A percentile compares a stretch with the other conserved stretches of the same genome.
Conservation (phyloP, 2,888 invertebrate species). For the Quadriops clusia region DNA sequence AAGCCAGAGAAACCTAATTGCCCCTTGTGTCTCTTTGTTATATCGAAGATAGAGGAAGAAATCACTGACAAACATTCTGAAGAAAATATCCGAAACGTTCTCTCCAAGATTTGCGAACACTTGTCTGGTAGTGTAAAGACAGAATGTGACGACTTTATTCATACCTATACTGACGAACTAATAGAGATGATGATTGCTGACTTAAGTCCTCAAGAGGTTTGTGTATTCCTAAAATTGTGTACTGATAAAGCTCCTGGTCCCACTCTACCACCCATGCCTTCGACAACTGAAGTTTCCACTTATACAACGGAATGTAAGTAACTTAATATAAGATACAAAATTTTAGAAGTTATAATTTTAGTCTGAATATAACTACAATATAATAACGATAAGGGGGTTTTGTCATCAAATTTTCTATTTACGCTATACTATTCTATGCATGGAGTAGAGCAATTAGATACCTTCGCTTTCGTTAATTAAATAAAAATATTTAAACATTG, state of each 20-base stretch:
- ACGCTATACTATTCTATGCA: too few relatives aligned
- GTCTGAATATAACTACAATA: too few relatives aligned
- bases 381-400: too few relatives aligned
- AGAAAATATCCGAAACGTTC: constrained; percentile 55
- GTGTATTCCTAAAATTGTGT: constrained; percentile 66
- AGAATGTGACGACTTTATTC: constrained; percentile 66
- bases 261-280: constrained; percentile 19
- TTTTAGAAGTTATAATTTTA: too few relatives aligned
- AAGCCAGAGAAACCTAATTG: constrained; percentile 55
- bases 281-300: constrained; percentile 7
- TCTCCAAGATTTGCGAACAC: constrained; percentile 58
- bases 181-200: constrained; percentile 69
- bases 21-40: constrained; percentile 72
- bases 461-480: too few relatives aligned
- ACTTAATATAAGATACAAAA: too few relatives aligned
- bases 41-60: constrained; percentile 61
- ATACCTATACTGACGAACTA: constrained; percentile 62
- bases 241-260: constrained; percentile 38
- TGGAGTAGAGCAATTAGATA: too few relatives aligned
- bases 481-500: too few relatives aligned
- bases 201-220: constrained; percentile 63
- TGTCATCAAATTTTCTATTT: too few relatives aligned
- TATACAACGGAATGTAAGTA: too few relatives aligned
- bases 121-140: constrained; percentile 49
- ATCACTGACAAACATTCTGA: constrained; percentile 65